Conservation (phyloP, 2,888 invertebrate species). For the Tetrapedia diversipes region DNA sequence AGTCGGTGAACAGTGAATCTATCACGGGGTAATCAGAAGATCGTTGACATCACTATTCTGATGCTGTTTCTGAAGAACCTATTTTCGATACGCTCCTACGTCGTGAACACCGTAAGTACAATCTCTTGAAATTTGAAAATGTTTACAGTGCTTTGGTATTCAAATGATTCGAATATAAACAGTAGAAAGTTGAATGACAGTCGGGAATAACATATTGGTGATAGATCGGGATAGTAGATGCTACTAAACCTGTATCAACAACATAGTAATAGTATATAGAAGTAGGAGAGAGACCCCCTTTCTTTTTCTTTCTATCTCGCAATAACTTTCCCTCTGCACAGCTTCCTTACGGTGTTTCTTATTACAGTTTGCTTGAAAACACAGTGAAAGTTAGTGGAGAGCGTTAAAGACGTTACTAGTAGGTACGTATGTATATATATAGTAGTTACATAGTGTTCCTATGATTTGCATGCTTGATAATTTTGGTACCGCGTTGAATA, state of each 20-base stretch:
- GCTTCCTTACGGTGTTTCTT: slow-evolving; percentile 37
- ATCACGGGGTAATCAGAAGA: slow-evolving; percentile 20
- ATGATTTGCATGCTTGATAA: slow-evolving; percentile 18
- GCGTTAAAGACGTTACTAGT: slow-evolving; percentile 12
- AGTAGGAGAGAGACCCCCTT: neutral
- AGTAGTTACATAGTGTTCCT: neutral
- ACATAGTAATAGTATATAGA: neutral
- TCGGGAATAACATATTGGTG: neutral
- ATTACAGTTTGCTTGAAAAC: slow-evolving; percentile 56
- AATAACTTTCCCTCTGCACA: slow-evolving; percentile 25
- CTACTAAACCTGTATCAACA: neutral
- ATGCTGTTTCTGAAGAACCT: slow-evolving; percentile 59
- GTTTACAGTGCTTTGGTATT: slow-evolving; percentile 6
- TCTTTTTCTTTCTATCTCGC: neutral
- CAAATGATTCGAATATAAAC: neutral
- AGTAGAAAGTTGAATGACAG: neutral
- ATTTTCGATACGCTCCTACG: slow-evolving; percentile 53
- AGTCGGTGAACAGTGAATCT: slow-evolving; percentile 41
- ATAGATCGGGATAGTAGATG: neutral
- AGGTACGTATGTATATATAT: slow-evolving; percentile 54
- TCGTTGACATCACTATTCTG: slow-evolving; percentile 30
- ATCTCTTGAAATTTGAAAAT: neutral
- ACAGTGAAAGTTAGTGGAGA: slow-evolving; percentile 33
- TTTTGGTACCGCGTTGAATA: neutral
- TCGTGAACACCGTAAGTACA: slow-evolving; percentile 56